These are phyloP conservation scores for Dromas ardeola DNA, from an alignment of 2,113 vertebrate species.

Conservation along the genomic window DNA sequence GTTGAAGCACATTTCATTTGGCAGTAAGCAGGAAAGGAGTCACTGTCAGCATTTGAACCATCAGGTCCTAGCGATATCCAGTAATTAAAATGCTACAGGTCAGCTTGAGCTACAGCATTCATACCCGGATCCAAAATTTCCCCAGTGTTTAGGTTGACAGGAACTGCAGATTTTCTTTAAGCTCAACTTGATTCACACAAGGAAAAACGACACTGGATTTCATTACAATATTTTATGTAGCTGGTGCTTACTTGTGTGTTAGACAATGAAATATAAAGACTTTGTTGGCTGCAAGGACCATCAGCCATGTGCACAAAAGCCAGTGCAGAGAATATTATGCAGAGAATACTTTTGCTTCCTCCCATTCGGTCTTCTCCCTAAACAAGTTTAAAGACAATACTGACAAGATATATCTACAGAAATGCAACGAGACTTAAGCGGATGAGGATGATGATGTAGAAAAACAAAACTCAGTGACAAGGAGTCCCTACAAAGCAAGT, in stretches of 20 bases:
- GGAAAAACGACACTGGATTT: background rate
- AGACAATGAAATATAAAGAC: background rate
- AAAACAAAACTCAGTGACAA: background rate
- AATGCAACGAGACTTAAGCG: background rate
- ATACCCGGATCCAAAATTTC: background rate
- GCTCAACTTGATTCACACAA: background rate
- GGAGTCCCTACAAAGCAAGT: background rate
- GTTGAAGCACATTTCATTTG: conserved; percentile 10
- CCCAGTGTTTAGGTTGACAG: background rate
- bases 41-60: background rate
- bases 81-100: background rate
- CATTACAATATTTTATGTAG: background rate
- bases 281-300: background rate
- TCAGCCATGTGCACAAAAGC: background rate
- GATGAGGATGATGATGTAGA: background rate
- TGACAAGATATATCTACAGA: background rate
- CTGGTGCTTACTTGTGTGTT: background rate
- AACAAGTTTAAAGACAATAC: background rate
- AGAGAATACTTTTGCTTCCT: background rate
- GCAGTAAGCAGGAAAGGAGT: background rate
- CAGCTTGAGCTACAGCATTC: background rate
- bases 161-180: background rate
- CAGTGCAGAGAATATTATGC: background rate
- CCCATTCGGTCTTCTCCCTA: background rate
- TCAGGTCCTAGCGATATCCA: background rate